Evolutionary conservation across 1,140 invertebrate species (phyloP).

Genomic region (Cotesia glomerata): DNA sequence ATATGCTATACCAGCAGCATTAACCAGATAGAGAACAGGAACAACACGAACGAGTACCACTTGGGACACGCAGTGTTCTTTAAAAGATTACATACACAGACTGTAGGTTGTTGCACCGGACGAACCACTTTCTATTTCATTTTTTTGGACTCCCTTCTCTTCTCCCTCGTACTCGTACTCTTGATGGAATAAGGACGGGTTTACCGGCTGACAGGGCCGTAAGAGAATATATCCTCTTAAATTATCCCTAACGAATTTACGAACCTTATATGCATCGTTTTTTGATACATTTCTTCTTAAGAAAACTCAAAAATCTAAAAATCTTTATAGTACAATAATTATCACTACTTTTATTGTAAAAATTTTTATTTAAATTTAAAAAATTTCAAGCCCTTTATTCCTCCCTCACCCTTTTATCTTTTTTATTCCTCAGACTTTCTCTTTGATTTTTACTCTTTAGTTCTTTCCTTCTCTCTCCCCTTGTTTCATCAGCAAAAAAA

Average conservation of each 20-base stretch:
- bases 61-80: slow-evolving; percentile 47
- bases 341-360: too few species aligned
- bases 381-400: slow-evolving; percentile 29
- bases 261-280: background rate
- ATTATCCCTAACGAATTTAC: background rate
- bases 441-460: slow-evolving; percentile 8
- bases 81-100: slow-evolving; percentile 48
- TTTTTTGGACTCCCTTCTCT: slow-evolving; percentile 41
- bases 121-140: slow-evolving; percentile 62
- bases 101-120: slow-evolving; percentile 58
- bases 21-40: slow-evolving; percentile 45
- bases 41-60: slow-evolving; percentile 27
- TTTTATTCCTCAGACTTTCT: slow-evolving; percentile 16
- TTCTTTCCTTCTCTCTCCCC: slow-evolving; percentile 18
- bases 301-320: too few species aligned
- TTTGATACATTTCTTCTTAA: too few species aligned
- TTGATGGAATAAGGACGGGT: slow-evolving; percentile 40
- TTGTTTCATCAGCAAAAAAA: slow-evolving; percentile 29
- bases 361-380: too few species aligned
- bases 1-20: slow-evolving; percentile 4
- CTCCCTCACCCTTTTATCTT: slow-evolving; percentile 20
- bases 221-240: slow-evolving; percentile 18
- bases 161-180: slow-evolving; percentile 14
- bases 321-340: too few species aligned
- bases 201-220: slow-evolving; percentile 42